phyloP scores from a whole-genome alignment of 2,888 invertebrate genomes.

The Hypsopygia costalis region DNA sequence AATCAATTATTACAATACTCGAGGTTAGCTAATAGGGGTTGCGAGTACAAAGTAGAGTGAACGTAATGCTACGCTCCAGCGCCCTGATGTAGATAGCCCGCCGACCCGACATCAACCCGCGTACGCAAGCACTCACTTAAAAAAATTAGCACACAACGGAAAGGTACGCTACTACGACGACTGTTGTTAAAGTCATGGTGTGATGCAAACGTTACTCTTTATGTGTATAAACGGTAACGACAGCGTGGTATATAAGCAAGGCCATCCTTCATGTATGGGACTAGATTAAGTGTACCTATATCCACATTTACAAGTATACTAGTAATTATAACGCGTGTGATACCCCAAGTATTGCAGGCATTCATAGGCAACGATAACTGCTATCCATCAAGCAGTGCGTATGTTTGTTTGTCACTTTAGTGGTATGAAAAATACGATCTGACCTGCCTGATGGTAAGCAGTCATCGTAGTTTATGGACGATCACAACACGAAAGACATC shows the following conservation, averaged over 20 bases:
- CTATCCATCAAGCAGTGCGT: too few species aligned
- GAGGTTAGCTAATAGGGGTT: conserved; percentile 58
- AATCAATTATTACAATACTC: conserved; percentile 7
- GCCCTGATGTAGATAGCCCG: conserved; percentile 66
- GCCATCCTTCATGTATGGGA: too few species aligned
- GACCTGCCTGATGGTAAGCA: too few species aligned
- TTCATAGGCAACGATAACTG: too few species aligned
- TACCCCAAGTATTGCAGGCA: too few species aligned
- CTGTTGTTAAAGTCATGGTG: conserved; percentile 21
- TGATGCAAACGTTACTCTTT: conserved; percentile 7
- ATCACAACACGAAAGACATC: too few species aligned
- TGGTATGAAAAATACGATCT: too few species aligned
- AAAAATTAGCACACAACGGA: conserved; percentile 77
- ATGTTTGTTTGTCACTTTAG: too few species aligned
- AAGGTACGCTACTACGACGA: conserved; percentile 37
- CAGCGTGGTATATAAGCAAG: neutral
- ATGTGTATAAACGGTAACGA: conserved; percentile 2
- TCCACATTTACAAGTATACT: too few species aligned
- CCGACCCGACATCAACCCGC: conserved; percentile 20
- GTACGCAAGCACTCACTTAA: conserved; percentile 53
- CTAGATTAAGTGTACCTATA: too few species aligned
- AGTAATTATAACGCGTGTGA: too few species aligned
- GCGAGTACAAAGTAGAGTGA: conserved; percentile 53
- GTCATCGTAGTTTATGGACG: too few species aligned
- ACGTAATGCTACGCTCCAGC: conserved; percentile 62